These are phyloP conservation scores for Acanthiza pusilla DNA, from an alignment of 2,797 vertebrate genomes.

Conservation along the genomic window DNA sequence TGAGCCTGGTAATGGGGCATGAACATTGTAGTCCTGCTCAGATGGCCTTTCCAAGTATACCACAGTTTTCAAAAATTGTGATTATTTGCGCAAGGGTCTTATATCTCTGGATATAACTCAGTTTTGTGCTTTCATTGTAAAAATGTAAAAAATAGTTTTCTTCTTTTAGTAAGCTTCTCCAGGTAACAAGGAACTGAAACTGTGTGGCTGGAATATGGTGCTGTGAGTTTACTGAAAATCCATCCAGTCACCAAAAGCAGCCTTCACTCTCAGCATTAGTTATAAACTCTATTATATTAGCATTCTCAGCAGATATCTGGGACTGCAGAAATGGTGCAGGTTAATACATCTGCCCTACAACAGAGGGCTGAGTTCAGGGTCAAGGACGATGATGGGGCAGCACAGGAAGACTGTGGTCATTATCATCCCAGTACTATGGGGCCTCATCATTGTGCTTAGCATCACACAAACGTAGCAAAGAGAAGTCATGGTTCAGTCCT, in stretches of 20 bases:
- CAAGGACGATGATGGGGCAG: neutral
- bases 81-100: neutral
- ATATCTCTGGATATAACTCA: neutral
- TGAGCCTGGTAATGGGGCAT: neutral
- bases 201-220: neutral
- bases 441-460: neutral
- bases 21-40: neutral
- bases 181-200: neutral
- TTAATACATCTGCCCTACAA: neutral
- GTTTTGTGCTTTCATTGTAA: neutral
- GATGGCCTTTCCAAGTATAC: neutral
- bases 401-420: neutral
- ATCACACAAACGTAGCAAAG: neutral
- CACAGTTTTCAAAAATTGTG: neutral
- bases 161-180: neutral
- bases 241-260: neutral
- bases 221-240: neutral
- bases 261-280: neutral
- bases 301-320: neutral
- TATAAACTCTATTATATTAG: neutral
- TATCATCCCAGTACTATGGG: fast-evolving
- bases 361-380: neutral
- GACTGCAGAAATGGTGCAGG: neutral
- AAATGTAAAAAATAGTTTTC: neutral
- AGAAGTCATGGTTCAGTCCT: neutral